Base-by-base conservation (phyloP, 2,888 invertebrate genomes). In the Autographa gamma region DNA sequence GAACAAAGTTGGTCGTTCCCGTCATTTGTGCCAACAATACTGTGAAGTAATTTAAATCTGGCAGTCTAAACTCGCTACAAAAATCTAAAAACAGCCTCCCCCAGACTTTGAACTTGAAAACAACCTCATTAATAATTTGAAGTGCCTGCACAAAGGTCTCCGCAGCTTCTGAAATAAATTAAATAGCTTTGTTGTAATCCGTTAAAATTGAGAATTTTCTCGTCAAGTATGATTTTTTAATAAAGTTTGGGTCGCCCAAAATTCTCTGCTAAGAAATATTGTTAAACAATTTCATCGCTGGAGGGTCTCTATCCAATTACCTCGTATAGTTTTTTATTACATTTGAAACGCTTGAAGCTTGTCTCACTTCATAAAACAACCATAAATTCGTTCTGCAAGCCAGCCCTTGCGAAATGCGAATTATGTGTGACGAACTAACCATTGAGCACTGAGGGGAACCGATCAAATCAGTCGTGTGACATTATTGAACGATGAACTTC, bases 71-170 rank as follows among this genome's bases (percentile, higher is more conserved):
- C 82, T 77, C 62, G 78, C 76, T 66, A 25, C 56, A 43, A 41
- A 66, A 68, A 69, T 66, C 58, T 18, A 65, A 61, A 65, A 81
- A 71, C 76, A 82, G 73, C 61, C 63, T 56, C 69, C 8, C 66
- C 60, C 62, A 60, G 66, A 61, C 74, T 82, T 83, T 82, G 84
- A 84, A 77, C 80, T 83, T 81, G 52, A 25, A 68, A 77, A 76
- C 79, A 78, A 82, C 70, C 74, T 74, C 71, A 79, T 81, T 76
- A 79, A 74, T 76, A 52, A 81, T 77, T 79, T 75, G 73, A 73
- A 64, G 41, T 34, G 56, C 67, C 72, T 25, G 60, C 63, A 34
- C 59, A 69, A 66, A 69, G 63, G 66, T 82, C 43, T 65, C 48
- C 65, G 60, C 64, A 58, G 67, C 73, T 56, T 66, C 32, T 66